Evolutionary conservation across 2,797 vertebrate genomes (phyloP).

Genomic region (Pipistrellus pygmaeus): DNA sequence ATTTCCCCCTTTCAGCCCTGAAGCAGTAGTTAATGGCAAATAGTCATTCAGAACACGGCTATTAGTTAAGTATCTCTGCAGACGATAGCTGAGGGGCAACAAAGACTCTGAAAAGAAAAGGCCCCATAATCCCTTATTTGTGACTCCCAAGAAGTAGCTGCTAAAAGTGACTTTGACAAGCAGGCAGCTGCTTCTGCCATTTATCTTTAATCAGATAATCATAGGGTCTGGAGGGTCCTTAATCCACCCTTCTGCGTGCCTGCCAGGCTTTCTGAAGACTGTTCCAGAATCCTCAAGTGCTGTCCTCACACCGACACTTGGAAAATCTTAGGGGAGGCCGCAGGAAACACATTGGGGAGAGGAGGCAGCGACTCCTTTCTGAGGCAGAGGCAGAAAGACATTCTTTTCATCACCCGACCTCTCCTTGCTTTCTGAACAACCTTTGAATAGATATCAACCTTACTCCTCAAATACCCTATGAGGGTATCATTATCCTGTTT

Average conservation of each 20-base stretch:
- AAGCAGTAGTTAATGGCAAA: conserved; percentile 61
- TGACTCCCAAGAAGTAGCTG: conserved; percentile 45
- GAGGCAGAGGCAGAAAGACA: not conserved
- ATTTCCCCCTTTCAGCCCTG: conserved; percentile 54
- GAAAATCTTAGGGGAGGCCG: not conserved
- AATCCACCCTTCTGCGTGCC: not conserved
- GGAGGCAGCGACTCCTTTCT: not conserved
- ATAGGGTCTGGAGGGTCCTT: not conserved
- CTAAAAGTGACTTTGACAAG: conserved; percentile 53
- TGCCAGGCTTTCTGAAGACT: conserved; percentile 1
- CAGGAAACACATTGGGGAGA: not conserved
- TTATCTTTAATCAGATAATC: conserved; percentile 65
- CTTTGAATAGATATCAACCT: not conserved
- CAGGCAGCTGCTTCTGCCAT: conserved; percentile 38
- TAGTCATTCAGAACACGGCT: not conserved
- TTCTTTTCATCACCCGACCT: not conserved
- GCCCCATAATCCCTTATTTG: conserved; percentile 57
- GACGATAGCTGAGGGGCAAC: conserved; percentile 23
- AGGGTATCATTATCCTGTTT: not conserved
- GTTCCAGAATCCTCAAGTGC: not conserved
- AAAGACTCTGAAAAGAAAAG: conserved; percentile 57
- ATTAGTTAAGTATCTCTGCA: conserved; percentile 63
- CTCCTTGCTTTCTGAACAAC: not conserved
- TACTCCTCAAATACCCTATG: not conserved
- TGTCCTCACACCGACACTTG: not conserved